Base-by-base conservation (phyloP, 2,113 vertebrate genomes). In the Crypturellus undulatus region DNA sequence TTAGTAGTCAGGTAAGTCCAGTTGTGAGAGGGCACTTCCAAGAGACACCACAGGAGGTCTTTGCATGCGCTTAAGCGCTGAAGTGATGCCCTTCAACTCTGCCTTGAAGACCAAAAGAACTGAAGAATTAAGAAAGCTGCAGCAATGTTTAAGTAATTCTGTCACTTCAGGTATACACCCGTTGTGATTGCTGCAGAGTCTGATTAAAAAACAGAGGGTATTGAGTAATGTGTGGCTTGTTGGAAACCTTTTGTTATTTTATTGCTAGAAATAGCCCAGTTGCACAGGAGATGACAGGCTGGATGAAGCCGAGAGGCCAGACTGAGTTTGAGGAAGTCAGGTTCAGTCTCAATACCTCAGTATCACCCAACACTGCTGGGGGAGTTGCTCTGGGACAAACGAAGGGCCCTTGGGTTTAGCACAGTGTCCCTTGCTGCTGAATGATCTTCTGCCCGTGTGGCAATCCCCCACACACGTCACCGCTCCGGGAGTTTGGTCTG, bases 21-120 rank as follows among this genome's bases (percentile, higher is more conserved):
- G 65, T 86, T 88, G 83, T 67, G 78, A 94, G 40, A 67, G 42
- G 32, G 60, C 89, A 26, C 70, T 92, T 92, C 87, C 92, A 42
- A 89, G 32, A 45, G 67, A 89, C n/a, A n/a, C n/a, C n/a, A n/a
- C n/a, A n/a, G n/a, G 63, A 34, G 38, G 32, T 96, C 52, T 9
- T 80, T 75, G 20, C 25, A 79, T 68, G 79, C 22, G 22, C 36
- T 88, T 59, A 69, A 71, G 90, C 1, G 20, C 17, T 34, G 21
- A 71, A 51, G 22, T 60, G 69, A 62, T 80, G 79, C 22, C 38
- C 92, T 94, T 95, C 42, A 81, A 71, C 30, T 85, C 85, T 12
- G 21, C 56, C 54, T 38, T 52, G 47, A 69, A 90, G n/a, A 20
- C 9, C 59, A 91, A 83, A 83, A 78, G 42, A 80, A 80, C 68